phyloP scores from a whole-genome alignment of 2,797 vertebrate species.

The Macrochelys suwanniensis region DNA sequence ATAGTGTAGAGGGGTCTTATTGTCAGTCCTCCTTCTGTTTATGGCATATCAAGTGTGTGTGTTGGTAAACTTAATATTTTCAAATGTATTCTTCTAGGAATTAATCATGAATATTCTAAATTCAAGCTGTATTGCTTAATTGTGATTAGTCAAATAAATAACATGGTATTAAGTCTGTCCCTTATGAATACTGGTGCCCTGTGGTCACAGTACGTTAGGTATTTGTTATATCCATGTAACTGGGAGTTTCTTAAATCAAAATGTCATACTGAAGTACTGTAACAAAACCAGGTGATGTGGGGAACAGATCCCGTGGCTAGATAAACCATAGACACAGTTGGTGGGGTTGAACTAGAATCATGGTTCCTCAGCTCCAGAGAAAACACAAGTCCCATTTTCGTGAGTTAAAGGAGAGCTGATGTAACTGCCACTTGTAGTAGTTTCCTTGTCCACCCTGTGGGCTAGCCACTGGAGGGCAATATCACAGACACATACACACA shows the following conservation, averaged over 20 bases:
- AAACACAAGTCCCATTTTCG: background rate
- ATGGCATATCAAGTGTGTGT: background rate
- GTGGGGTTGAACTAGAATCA: background rate
- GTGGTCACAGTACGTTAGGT: background rate
- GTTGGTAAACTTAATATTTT: background rate
- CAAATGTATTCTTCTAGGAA: background rate
- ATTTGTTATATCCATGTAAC: background rate
- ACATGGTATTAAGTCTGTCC: rapidly evolving
- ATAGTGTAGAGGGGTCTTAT: background rate
- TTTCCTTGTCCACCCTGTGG: background rate
- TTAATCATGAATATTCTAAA: background rate
- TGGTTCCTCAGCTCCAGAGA: background rate
- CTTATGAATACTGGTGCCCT: background rate
- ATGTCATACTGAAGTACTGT: background rate
- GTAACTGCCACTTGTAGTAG: background rate
- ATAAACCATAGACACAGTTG: background rate
- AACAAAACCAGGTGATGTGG: background rate
- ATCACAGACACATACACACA: background rate
- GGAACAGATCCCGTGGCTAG: background rate
- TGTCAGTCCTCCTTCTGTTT: background rate
- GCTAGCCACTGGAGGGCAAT: background rate
- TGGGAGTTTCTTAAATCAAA: background rate
- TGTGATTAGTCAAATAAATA: background rate
- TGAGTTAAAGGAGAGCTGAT: background rate
- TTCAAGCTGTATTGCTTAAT: background rate